Percentiles rank a stretch among this genome's conserved stretches.
These are phyloP conservation scores for Chanos chanos DNA, from an alignment of 2,797 vertebrate species.

Conservation along the genomic window DNA sequence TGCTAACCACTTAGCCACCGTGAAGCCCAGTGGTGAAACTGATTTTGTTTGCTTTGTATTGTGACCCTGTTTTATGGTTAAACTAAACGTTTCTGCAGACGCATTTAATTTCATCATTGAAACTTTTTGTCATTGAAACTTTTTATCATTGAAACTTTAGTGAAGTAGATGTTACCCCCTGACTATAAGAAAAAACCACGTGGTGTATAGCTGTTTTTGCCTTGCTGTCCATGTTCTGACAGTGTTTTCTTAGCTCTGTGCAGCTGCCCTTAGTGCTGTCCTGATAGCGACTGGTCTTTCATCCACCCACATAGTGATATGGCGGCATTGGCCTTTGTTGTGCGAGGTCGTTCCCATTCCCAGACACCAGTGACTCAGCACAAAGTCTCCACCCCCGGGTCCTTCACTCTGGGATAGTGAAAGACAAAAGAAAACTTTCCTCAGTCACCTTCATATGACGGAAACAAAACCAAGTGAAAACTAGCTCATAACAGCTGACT, in stretches of 20 bases:
- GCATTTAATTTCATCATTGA: too few species aligned
- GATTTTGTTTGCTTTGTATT: too few species aligned
- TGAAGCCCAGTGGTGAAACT: too few species aligned
- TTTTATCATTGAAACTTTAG: too few species aligned
- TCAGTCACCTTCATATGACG: constrained; percentile 18
- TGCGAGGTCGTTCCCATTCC: constrained; percentile 35
- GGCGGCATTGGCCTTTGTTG: constrained; percentile 39
- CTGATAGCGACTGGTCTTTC: constrained; percentile 53
- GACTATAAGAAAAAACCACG: too few species aligned
- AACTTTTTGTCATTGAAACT: too few species aligned
- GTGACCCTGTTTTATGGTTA: too few species aligned
- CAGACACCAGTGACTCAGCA: constrained; percentile 37
- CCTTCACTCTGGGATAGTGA: constrained; percentile 12
- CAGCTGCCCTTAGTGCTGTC: constrained; percentile 46
- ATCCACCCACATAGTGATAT: constrained; percentile 52
- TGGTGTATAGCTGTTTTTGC: constrained; percentile 27
- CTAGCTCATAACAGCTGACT: constrained; percentile 9
- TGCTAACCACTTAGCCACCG: too few species aligned
- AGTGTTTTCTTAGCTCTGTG: constrained; percentile 34
- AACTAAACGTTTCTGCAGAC: too few species aligned
- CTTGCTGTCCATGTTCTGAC: constrained; percentile 6
- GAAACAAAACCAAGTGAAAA: constrained; percentile 26
- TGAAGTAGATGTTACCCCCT: too few species aligned
- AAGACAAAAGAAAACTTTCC: constrained; percentile 22
- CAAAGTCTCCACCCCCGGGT: constrained; percentile 29